A percentile compares a stretch with the other conserved stretches of the same genome.
These are phyloP conservation scores for Andricus grossulariae DNA, from an alignment of 1,140 invertebrate genomes.

Conservation along the genomic window DNA sequence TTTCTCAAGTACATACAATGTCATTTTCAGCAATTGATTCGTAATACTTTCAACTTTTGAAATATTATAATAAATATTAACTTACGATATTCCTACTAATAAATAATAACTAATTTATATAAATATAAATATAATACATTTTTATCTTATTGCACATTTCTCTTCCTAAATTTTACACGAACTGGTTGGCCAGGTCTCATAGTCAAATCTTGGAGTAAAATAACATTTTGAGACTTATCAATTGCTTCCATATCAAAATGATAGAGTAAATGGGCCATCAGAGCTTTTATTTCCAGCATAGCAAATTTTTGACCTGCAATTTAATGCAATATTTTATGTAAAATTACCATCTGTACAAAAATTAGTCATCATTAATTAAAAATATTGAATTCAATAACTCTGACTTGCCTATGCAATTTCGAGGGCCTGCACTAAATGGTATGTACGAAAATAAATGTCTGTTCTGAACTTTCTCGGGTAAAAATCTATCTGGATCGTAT, in stretches of 20 bases:
- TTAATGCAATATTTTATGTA: neutral
- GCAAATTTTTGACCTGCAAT: conserved; percentile 60
- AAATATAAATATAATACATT: too few relatives aligned
- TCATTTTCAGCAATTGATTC: too few relatives aligned
- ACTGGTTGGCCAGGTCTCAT: conserved; percentile 11
- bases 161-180: neutral
- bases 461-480: conserved; percentile 72
- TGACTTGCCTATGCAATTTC: conserved; percentile 83
- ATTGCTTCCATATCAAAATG: conserved; percentile 31
- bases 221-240: neutral
- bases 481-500: conserved; percentile 86
- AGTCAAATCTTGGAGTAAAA: neutral
- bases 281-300: conserved; percentile 49
- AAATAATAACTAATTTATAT: too few relatives aligned
- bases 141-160: neutral
- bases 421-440: conserved; percentile 83
- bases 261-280: conserved; percentile 39
- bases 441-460: conserved; percentile 76
- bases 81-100: too few relatives aligned
- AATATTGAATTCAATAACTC: neutral
- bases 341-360: neutral
- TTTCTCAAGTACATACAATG: too few relatives aligned
- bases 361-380: neutral
- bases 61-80: too few relatives aligned
- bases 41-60: too few relatives aligned